phyloP scores from a whole-genome alignment of 2,888 invertebrate genomes.

The Phytoseiulus persimilis region DNA sequence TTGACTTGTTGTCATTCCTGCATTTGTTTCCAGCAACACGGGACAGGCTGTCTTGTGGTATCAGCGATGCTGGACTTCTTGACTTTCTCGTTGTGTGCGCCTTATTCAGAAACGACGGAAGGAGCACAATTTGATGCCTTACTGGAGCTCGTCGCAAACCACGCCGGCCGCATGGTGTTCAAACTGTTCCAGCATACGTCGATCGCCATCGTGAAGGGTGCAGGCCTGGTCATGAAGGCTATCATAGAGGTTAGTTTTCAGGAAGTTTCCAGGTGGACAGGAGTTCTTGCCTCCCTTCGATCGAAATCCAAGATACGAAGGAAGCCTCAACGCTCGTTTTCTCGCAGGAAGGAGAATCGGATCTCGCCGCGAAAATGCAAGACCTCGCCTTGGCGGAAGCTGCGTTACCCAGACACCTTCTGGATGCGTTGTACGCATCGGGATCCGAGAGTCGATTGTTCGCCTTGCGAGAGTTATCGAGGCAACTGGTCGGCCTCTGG shows the following conservation, averaged over 20 bases:
- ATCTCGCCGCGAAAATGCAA: slow-evolving; percentile 87
- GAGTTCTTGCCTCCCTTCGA: no score
- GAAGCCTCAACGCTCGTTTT: background rate
- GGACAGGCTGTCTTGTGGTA: slow-evolving; percentile 89
- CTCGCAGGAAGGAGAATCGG: slow-evolving; percentile 70
- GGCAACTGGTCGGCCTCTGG: slow-evolving; percentile 92
- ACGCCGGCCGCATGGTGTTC: slow-evolving; percentile 74
- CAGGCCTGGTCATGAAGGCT: slow-evolving; percentile 91
- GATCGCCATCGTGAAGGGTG: slow-evolving; percentile 94
- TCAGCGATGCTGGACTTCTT: slow-evolving; percentile 96
- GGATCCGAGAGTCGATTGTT: slow-evolving; percentile 69
- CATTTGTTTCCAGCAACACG: slow-evolving; percentile 61
- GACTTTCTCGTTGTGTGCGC: slow-evolving; percentile 93
- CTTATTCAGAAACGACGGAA: slow-evolving; percentile 97
- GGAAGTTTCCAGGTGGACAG: no score
- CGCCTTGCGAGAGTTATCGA: slow-evolving; percentile 67
- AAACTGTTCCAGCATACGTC: slow-evolving; percentile 81
- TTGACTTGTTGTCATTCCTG: background rate
- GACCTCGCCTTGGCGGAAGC: slow-evolving; percentile 90
- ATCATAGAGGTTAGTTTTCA: slow-evolving; percentile 65
- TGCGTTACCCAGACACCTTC: slow-evolving; percentile 81
- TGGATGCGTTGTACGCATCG: slow-evolving; percentile 76
- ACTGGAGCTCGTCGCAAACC: slow-evolving; percentile 82
- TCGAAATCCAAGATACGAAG: no score
- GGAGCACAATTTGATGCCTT: slow-evolving; percentile 88